Base-by-base conservation (phyloP, 1,140 invertebrate genomes). In the Diprion similis region DNA sequence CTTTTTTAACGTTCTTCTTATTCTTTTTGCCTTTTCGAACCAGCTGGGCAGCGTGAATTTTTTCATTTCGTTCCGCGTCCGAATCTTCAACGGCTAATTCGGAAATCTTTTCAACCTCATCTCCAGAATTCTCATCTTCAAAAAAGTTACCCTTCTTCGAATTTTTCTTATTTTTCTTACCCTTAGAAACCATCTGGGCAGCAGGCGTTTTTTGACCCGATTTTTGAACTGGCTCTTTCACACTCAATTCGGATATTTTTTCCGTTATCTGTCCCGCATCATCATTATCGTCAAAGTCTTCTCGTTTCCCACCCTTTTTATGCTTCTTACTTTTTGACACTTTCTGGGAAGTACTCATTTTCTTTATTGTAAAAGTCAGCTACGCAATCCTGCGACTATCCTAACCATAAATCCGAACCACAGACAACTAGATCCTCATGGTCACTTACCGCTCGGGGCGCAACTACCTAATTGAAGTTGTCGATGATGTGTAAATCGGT, bases 221-320 rank as follows among this genome's bases (percentile, higher is more conserved):
- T n/a, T 46, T 64, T 51, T 24, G 45, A 2, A 8, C 17, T 15
- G 11, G 8, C 19, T 64, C 77, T 77, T 10, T 76, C 75, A 66
- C 76, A 73, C 1, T 77, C 74, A 0, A 73, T 75, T 86, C 88
- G 48, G 78, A 82, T 71, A 66, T 80, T 79, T 89, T 86, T 79
- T 89, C 90, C 4, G 82, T 76, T 15, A 85, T 85, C 37, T 85
- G 85, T 75, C 88, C 84, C 59, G 82, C 81, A 37, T 87, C 80
- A 64, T 89, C 81, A 66, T 91, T 90, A 11, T 92, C 90, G 51
- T 87, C 89, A 10, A 85, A 86, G 37, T 77, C 77, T 13, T 18
- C 17, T 78, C 76, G 17, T 74, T 76, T 75, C 70, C 73, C 11
- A 37, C 15, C 59, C 71, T 48, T 66, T 80, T 77, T 47, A 13